Percentiles rank a stretch among this genome's conserved stretches.
phyloP scores from a whole-genome alignment of 2,888 invertebrate genomes.

The Pandemis heparana region DNA sequence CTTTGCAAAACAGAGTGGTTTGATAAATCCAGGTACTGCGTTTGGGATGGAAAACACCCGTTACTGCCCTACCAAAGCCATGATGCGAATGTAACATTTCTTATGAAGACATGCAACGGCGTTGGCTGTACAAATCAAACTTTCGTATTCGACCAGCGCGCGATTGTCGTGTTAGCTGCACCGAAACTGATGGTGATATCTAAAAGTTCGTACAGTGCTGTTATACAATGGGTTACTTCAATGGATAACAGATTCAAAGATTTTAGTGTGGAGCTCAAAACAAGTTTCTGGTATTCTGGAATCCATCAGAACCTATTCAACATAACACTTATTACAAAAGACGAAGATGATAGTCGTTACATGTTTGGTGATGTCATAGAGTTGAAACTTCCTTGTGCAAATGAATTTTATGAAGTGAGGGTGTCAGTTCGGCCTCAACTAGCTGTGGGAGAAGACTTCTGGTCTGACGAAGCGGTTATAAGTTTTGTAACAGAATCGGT shows the following conservation, averaged over 20 bases:
- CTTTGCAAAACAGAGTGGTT: not conserved
- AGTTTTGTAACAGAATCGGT: not conserved
- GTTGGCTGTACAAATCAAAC: not conserved
- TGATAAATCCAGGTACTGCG: not conserved
- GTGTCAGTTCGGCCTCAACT: not conserved
- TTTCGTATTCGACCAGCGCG: not conserved
- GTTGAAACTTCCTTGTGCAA: not conserved
- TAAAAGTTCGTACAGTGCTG: not conserved
- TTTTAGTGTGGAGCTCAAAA: not conserved
- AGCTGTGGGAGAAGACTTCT: not conserved
- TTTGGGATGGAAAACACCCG: not conserved
- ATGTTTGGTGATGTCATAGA: not conserved
- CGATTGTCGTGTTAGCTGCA: accelerated
- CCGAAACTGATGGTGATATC: not conserved
- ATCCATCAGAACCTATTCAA: not conserved
- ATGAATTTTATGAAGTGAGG: not conserved
- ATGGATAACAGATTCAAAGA: not conserved
- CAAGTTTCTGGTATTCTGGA: too few relatives aligned
- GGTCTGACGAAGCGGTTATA: not conserved
- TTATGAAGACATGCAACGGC: not conserved
- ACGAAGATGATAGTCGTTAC: too few relatives aligned
- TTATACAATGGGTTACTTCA: not conserved
- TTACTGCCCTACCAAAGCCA: not conserved
- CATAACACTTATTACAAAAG: not conserved
- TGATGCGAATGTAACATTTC: not conserved